Evolutionary conservation across 1,140 invertebrate genomes (phyloP).

Genomic region (Centruroides vittatus): DNA sequence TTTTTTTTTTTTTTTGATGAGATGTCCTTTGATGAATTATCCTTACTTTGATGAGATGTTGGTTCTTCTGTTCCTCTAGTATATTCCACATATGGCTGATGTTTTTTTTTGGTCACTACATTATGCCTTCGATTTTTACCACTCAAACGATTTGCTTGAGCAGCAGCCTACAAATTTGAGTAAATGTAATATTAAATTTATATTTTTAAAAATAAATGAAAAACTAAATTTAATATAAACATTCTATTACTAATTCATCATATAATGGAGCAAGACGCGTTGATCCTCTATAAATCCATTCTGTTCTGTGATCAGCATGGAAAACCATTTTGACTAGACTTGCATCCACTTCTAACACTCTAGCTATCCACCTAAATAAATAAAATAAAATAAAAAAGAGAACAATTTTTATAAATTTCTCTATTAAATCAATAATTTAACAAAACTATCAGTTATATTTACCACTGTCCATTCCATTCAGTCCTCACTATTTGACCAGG

Average conservation of each 20-base stretch:
- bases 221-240: too few species aligned
- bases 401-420: too few species aligned
- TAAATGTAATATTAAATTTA: too few species aligned
- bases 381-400: constrained; percentile 23
- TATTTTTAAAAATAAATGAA: constrained; percentile 29
- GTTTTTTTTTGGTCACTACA: constrained; percentile 22
- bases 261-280: constrained; percentile 64
- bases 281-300: constrained; percentile 91
- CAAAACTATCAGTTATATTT: constrained; percentile 8
- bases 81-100: constrained; percentile 57
- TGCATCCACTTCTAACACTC: constrained; percentile 65
- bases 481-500: constrained; percentile 67
- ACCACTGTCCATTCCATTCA: constrained; percentile 61
- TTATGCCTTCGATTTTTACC: constrained; percentile 33
- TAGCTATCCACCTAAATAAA: constrained; percentile 58
- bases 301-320: constrained; percentile 47
- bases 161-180: constrained; percentile 17
- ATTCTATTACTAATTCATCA: constrained; percentile 41
- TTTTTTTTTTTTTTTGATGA: too few species aligned
- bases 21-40: too few species aligned
- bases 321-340: constrained; percentile 79
- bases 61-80: constrained; percentile 37
- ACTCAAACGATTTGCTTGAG: constrained; percentile 37
- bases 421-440: background rate
- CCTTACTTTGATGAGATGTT: constrained; percentile 3